phyloP scores from a whole-genome alignment of 1,140 invertebrate species.

The Cardiocondyla obscurior region DNA sequence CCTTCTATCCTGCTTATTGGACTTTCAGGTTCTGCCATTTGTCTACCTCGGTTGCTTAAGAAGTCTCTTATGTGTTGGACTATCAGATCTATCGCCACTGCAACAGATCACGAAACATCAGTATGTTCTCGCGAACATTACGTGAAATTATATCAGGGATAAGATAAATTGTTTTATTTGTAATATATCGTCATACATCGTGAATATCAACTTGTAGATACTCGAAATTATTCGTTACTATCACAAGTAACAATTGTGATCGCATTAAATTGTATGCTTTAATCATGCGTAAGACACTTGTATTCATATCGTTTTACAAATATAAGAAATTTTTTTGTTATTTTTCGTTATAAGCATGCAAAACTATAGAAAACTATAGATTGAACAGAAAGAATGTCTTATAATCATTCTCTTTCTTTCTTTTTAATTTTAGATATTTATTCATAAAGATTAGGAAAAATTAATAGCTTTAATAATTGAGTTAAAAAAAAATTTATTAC shows the following conservation, averaged over 20 bases:
- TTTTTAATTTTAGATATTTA: background rate
- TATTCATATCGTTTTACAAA: constrained; percentile 27
- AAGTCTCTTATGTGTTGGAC: constrained; percentile 96
- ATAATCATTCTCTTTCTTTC: constrained; percentile 3
- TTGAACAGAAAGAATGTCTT: background rate
- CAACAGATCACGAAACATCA: constrained; percentile 72
- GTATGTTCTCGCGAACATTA: constrained; percentile 6
- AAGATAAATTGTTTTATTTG: constrained; percentile 59
- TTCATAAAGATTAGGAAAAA: constrained; percentile 13
- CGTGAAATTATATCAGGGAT: background rate
- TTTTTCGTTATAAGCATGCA: background rate
- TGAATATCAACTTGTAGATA: constrained; percentile 59
- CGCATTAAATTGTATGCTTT: constrained; percentile 17
- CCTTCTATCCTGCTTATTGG: constrained; percentile 73
- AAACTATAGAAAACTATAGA: no score
- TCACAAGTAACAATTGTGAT: constrained; percentile 15
- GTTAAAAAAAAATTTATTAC: no score
- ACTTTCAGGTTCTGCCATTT: constrained; percentile 75
- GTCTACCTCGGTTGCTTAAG: constrained; percentile 85
- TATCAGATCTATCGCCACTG: constrained; percentile 97
- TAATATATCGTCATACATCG: constrained; percentile 48
- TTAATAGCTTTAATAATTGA: background rate
- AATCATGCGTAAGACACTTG: constrained; percentile 49
- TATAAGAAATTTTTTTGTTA: background rate
- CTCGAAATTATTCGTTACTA: constrained; percentile 12